These are phyloP conservation scores for Nomada fucata DNA, from an alignment of 2,888 invertebrate species.

Conservation along the genomic window DNA sequence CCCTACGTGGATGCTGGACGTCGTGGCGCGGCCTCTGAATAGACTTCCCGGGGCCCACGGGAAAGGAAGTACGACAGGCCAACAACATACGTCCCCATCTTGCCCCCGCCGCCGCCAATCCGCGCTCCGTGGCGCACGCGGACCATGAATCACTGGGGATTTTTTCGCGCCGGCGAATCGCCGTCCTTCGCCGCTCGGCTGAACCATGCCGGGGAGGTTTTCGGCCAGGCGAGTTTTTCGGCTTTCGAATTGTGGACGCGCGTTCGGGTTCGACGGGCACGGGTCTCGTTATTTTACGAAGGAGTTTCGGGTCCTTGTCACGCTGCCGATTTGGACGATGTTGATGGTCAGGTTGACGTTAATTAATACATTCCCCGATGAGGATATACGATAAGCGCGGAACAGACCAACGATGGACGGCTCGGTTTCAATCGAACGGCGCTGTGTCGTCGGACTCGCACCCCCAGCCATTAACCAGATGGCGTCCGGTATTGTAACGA, in stretches of 20 bases:
- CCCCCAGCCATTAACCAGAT: too few species aligned
- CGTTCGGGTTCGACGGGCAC: background rate
- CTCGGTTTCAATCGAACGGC: too few species aligned
- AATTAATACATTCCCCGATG: too few species aligned
- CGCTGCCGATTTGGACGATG: too few species aligned
- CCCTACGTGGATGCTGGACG: constrained; percentile 72
- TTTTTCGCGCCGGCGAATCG: constrained; percentile 67
- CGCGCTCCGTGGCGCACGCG: constrained; percentile 62
- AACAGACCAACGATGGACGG: too few species aligned
- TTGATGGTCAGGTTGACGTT: too few species aligned
- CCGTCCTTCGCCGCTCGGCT: constrained; percentile 42
- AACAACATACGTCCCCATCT: constrained; percentile 73
- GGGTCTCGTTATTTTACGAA: too few species aligned
- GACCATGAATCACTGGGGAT: constrained; percentile 70
- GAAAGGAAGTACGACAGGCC: constrained; percentile 74
- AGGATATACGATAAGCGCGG: too few species aligned
- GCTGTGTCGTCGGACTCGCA: too few species aligned
- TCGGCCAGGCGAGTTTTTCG: background rate
- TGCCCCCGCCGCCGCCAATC: constrained; percentile 7
- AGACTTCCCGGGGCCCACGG: constrained; percentile 72
- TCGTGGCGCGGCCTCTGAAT: constrained; percentile 75
- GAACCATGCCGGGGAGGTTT: background rate
- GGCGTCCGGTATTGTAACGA: too few species aligned
- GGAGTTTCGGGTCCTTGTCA: too few species aligned
- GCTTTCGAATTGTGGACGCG: background rate